These are phyloP conservation scores for Zaprionus gabonicus DNA, from an alignment of 1,140 invertebrate species.

Conservation along the genomic window DNA sequence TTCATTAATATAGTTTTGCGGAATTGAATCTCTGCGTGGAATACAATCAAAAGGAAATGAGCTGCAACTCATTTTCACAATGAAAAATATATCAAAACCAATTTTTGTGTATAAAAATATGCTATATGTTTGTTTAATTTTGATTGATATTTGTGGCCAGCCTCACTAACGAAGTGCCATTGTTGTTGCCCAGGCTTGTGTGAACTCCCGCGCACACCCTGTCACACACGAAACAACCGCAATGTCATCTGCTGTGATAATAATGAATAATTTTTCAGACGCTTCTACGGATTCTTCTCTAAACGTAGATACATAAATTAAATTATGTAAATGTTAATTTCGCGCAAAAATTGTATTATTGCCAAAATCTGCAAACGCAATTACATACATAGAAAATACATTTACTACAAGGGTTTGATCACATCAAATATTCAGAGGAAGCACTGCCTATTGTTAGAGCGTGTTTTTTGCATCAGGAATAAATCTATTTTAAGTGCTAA, in stretches of 20 bases:
- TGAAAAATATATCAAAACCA: constrained; percentile 57
- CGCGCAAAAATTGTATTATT: constrained; percentile 66
- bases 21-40: constrained; percentile 14
- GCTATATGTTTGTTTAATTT: constrained; percentile 58
- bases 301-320: constrained; percentile 40
- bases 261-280: constrained; percentile 75
- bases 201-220: background rate
- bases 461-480: constrained; percentile 31
- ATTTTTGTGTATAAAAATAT: constrained; percentile 63
- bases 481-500: constrained; percentile 61
- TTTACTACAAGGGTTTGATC: constrained; percentile 34
- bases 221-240: constrained; percentile 17
- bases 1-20: constrained; percentile 20
- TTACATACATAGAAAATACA: constrained; percentile 58
- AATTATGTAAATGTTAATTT: constrained; percentile 71
- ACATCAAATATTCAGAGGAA: constrained; percentile 71
- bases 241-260: constrained; percentile 54
- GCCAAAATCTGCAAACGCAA: constrained; percentile 56
- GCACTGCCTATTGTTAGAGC: constrained; percentile 44
- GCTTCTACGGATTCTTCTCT: constrained; percentile 55
- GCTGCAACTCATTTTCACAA: background rate
- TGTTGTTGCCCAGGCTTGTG: constrained; percentile 51
- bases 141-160: constrained; percentile 60
- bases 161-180: constrained; percentile 75
- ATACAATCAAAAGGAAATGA: constrained; percentile 42